Base-by-base conservation (phyloP, 2,113 vertebrate species). In the Pyrgilauda ruficollis region DNA sequence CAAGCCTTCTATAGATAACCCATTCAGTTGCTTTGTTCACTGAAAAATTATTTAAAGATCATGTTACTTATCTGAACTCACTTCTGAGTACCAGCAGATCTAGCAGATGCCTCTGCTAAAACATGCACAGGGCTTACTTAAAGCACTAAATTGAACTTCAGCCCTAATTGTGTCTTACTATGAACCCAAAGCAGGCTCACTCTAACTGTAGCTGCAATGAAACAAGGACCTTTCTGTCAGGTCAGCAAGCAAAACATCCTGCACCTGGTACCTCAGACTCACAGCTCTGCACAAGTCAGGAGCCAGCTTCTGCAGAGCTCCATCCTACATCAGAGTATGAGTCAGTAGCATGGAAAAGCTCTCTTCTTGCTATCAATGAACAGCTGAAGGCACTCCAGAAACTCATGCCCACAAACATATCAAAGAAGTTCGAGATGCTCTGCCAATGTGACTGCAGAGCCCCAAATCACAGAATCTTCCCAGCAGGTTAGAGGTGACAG, bases 371-470 rank as follows among this genome's bases (percentile, higher is more conserved):
- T 64, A 11, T 70, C 59, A 81, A 7, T 59, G 56, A 87, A 30
- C 73, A 96, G 70, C 89, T 95, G 95, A 96, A 94, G 91, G 62
- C 73, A 87, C 66, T 91, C 44, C 63, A 82, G 83, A 86, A 92
- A 55, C 58, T 87, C 76, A 50, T 68, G 79, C 28, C 83, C 80
- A 68, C 58, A 91, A 75, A 81, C 66, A 52, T 4, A 78, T n/a
- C 61, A 46, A 78, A 90, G 55, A 64, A 59, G 13, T 10, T 84
- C 1, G 39, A 62, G 72, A 62, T 73, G 41, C 26, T 89, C 35
- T 90, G 33, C 16, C 77, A 59, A 18, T 28, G 47, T 63, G 47
- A 67, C 68, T 88, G 58, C 50, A 84, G 76, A 84, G 43, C 13
- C 63, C 28, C 52, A 55, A 3, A 90, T 22, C 46, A 41, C 79